Conservation (phyloP, 2,797 vertebrate species). For the Rhabdomys pumilio region DNA sequence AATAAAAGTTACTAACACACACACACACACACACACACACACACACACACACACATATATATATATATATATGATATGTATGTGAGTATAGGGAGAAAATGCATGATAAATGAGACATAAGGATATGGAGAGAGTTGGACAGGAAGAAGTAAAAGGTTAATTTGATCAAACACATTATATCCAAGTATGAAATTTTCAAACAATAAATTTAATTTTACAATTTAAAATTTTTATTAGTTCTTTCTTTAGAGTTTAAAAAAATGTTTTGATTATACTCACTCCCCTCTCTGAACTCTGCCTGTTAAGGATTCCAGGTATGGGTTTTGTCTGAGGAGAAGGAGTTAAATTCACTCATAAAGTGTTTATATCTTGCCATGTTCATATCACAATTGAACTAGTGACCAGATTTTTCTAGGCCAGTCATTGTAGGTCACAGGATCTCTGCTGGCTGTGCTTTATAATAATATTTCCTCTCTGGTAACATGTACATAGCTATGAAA, state of each 20-base stretch:
- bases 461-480: neutral
- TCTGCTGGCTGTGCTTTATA: neutral
- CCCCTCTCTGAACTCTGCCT: neutral
- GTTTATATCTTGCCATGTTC: no score
- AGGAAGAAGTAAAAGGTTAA: neutral
- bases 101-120: neutral
- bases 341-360: neutral
- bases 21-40: no score
- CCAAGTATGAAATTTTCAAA: neutral
- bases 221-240: neutral
- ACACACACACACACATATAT: no score
- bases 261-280: neutral
- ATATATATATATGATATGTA: neutral
- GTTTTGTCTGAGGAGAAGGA: neutral
- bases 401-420: neutral
- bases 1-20: no score
- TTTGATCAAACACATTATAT: neutral
- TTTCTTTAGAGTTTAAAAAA: neutral
- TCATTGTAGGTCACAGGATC: no score
- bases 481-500: no score
- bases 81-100: neutral
- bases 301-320: neutral
- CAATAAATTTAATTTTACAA: neutral
- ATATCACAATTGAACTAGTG: neutral
- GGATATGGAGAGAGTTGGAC: neutral